Conservation (phyloP, 2,797 vertebrate genomes). For the Clarias laeviceps region DNA sequence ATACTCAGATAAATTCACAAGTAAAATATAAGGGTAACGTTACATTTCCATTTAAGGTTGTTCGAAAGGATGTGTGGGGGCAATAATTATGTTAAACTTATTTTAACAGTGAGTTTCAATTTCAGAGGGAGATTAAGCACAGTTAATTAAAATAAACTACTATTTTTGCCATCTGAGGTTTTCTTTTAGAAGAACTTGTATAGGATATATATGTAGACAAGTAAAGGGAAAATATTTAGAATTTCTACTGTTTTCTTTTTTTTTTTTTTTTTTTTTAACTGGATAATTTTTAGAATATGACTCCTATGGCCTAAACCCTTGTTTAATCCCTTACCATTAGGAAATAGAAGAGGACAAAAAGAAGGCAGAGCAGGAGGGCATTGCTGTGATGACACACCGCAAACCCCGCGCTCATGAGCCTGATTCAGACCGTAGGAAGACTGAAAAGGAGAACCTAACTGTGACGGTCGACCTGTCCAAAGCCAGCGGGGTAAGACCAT, state of each 20-base stretch:
- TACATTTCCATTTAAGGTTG: background rate
- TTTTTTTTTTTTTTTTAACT: background rate
- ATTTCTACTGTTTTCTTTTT: background rate
- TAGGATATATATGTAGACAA: background rate
- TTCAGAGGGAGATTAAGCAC: background rate
- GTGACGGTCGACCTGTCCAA: slow-evolving; percentile 77
- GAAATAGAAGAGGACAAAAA: slow-evolving; percentile 92
- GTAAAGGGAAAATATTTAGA: background rate
- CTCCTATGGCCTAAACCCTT: background rate
- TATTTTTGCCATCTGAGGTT: no score
- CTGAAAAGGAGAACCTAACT: slow-evolving; percentile 79
- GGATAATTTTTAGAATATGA: background rate
- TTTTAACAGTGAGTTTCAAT: background rate
- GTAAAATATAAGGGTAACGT: background rate
- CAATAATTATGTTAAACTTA: background rate
- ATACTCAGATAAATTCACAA: background rate
- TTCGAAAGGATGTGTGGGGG: background rate
- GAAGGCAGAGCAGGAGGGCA: slow-evolving; percentile 87
- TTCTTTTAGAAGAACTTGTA: background rate
- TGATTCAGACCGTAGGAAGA: slow-evolving; percentile 69
- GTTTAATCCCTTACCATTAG: slow-evolving; percentile 61
- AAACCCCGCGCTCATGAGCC: slow-evolving; percentile 74
- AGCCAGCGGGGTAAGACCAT: slow-evolving; percentile 64
- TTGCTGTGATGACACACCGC: slow-evolving; percentile 81
- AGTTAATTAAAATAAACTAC: background rate